phyloP scores from a whole-genome alignment of 2,113 vertebrate species.

The Oncorhynchus kisutch region DNA sequence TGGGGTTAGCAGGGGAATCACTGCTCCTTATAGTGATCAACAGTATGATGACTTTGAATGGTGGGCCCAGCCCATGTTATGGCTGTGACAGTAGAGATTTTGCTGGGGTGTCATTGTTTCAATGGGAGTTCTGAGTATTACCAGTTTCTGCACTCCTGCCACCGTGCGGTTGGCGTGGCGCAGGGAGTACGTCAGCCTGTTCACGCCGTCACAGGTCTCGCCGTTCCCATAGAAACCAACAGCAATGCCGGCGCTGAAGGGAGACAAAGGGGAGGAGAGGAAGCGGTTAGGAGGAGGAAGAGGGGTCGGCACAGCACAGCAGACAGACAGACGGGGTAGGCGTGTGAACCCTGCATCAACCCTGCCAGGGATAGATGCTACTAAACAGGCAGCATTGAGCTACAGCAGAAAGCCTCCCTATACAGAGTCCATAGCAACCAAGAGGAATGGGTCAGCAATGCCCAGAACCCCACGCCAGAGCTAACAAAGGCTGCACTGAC shows the following conservation, averaged over 20 bases:
- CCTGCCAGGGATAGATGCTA: conserved; percentile 48
- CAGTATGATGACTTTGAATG: background rate
- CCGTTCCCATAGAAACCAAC: conserved; percentile 98
- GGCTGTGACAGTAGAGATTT: conserved; percentile 8
- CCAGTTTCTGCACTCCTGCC: conserved; percentile 89
- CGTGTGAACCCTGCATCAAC: conserved; percentile 67
- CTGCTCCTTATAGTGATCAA: background rate
- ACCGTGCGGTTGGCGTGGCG: conserved; percentile 95
- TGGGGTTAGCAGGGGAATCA: background rate
- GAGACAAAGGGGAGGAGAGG: conserved; percentile 60
- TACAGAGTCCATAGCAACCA: conserved; percentile 58
- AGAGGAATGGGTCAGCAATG: conserved; percentile 68
- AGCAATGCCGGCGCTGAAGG: conserved; percentile 90
- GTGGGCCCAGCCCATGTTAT: conserved; percentile 36
- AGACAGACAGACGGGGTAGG: conserved; percentile 42
- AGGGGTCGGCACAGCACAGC: conserved; percentile 59
- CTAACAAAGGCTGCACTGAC: conserved; percentile 61
- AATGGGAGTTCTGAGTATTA: conserved; percentile 56
- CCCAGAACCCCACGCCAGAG: conserved; percentile 34
- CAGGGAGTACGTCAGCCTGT: conserved; percentile 91
- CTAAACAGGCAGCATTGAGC: conserved; percentile 64
- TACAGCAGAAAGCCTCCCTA: conserved; percentile 57
- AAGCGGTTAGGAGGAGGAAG: conserved; percentile 50
- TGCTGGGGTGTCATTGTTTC: background rate
- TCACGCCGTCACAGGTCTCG: conserved; percentile 94